Conservation (phyloP, 1,140 invertebrate species). For the Bactericera cockerelli region DNA sequence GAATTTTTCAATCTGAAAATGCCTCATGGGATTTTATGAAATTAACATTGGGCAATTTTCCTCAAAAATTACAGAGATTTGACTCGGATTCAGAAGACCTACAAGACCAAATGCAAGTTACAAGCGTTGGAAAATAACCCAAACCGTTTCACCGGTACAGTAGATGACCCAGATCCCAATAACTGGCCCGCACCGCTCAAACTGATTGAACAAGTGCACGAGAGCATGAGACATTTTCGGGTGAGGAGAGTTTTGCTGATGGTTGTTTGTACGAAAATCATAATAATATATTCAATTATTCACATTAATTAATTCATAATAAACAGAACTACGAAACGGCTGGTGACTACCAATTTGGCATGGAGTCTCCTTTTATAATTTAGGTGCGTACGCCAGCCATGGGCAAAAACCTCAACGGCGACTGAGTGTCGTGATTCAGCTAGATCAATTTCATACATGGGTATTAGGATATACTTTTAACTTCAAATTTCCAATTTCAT, state of each 20-base stretch:
- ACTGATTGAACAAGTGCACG: constrained; percentile 31
- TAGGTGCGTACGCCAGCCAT: no score
- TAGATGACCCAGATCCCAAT: constrained; percentile 58
- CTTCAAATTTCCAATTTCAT: no score
- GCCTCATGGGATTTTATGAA: no score
- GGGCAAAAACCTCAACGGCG: no score
- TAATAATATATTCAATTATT: background rate
- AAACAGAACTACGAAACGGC: background rate
- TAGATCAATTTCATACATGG: no score
- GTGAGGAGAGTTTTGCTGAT: no score
- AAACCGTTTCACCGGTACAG: constrained; percentile 42
- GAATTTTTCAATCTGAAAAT: no score
- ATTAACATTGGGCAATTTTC: no score
- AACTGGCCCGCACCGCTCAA: constrained; percentile 63
- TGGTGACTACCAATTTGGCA: background rate
- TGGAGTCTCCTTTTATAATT: no score
- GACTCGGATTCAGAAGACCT: constrained; percentile 61
- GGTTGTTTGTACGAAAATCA: background rate
- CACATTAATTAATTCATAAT: no score
- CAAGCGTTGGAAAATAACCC: constrained; percentile 47
- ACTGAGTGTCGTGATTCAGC: no score
- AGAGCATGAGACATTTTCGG: constrained; percentile 61
- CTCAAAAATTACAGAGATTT: constrained; percentile 49
- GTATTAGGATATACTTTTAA: no score
- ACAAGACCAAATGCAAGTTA: constrained; percentile 61